Percentiles rank a stretch among this genome's conserved stretches.
phyloP scores from a whole-genome alignment of 2,888 invertebrate genomes.

The Criorhina ranunculi region DNA sequence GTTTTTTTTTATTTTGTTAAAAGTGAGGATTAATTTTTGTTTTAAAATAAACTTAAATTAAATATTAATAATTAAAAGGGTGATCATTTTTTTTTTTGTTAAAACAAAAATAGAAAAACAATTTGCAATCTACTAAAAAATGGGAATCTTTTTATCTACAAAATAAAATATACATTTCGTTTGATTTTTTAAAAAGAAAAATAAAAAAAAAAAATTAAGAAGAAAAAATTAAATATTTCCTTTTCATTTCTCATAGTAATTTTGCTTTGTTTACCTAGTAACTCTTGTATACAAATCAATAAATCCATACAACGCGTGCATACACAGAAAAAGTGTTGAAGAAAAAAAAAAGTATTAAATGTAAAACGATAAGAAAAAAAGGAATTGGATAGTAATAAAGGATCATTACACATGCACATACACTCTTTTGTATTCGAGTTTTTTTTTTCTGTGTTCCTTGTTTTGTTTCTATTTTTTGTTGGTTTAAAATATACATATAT shows the following conservation, averaged over 20 bases:
- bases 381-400: conserved; percentile 47
- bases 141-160: conserved; percentile 61
- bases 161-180: conserved; percentile 68
- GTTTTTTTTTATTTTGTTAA: conserved; percentile 52
- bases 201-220: conserved; percentile 28
- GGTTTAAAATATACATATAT: conserved; percentile 55
- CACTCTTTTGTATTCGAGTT: conserved; percentile 38
- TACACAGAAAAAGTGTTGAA: conserved; percentile 31
- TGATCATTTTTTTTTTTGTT: conserved; percentile 25
- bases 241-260: conserved; percentile 42
- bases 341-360: neutral
- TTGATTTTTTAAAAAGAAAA: conserved; percentile 27
- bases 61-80: conserved; percentile 76
- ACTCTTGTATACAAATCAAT: conserved; percentile 36
- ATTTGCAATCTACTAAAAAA: conserved; percentile 34
- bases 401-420: conserved; percentile 58
- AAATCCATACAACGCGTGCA: conserved; percentile 64
- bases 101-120: conserved; percentile 56
- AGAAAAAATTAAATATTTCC: conserved; percentile 18
- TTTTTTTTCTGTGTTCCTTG: conserved; percentile 18
- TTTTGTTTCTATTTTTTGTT: no score
- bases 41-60: conserved; percentile 81
- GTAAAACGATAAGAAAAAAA: conserved; percentile 12
- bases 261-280: conserved; percentile 31
- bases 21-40: conserved; percentile 52